Conservation (phyloP, 2,888 invertebrate genomes). For the Hirtodrosophila confusa region DNA sequence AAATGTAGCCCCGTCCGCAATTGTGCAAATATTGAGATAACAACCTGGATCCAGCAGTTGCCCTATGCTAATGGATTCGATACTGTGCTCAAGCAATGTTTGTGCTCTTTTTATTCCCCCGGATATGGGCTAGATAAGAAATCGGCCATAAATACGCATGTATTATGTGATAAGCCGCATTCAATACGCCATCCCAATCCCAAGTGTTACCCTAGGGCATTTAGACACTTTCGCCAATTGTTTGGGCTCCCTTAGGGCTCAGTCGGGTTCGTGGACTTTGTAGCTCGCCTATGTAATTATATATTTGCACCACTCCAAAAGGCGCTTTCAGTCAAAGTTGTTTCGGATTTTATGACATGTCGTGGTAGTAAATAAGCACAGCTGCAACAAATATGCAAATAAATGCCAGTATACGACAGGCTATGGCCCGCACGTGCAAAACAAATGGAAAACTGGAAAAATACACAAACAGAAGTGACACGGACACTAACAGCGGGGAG, state of each 20-base stretch:
- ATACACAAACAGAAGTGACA: conserved; percentile 4
- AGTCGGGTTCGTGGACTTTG: not conserved
- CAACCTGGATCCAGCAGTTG: conserved; percentile 27
- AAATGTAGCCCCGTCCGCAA: conserved; percentile 50
- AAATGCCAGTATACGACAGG: conserved; percentile 15
- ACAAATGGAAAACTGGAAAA: conserved; percentile 2
- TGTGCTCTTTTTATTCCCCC: conserved; percentile 18
- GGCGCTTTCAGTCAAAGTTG: conserved; percentile 20
- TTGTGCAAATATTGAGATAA: conserved; percentile 51
- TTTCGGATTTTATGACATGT: conserved; percentile 41
- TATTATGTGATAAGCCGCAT: conserved; percentile 26
- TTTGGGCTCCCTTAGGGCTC: not conserved
- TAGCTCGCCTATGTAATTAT: conserved; percentile 5
- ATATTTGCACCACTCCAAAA: conserved; percentile 9
- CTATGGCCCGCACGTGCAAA: conserved; percentile 41
- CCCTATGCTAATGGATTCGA: conserved; percentile 28
- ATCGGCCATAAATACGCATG: conserved; percentile 6
- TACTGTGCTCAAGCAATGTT: conserved; percentile 5
- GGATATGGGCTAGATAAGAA: conserved; percentile 54
- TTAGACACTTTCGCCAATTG: conserved; percentile 16
- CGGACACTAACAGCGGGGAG: not conserved
- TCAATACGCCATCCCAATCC: conserved; percentile 2
- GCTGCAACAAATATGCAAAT: conserved; percentile 76
- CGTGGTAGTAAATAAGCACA: conserved; percentile 63
- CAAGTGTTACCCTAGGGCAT: not conserved